These are phyloP conservation scores for Novumbra hubbsi DNA, from an alignment of 2,797 vertebrate species.

Conservation along the genomic window DNA sequence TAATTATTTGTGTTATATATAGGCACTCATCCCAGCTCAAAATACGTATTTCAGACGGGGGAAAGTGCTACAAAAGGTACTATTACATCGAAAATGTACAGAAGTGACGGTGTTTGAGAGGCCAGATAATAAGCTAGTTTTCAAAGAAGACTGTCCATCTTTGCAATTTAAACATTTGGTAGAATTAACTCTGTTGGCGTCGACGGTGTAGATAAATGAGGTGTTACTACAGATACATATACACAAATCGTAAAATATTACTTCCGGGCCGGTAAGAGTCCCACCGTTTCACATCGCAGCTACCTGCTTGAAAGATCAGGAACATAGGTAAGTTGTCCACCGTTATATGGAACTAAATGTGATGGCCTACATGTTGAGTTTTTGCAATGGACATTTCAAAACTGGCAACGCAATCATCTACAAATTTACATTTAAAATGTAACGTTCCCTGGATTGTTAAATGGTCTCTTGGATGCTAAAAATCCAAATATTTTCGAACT, in stretches of 20 bases:
- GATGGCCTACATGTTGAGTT: not conserved
- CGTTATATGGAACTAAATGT: conserved; percentile 2
- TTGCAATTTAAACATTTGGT: conserved; percentile 37
- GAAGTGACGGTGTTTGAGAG: conserved; percentile 28
- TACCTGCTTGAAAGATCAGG: conserved; percentile 4
- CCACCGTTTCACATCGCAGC: not conserved
- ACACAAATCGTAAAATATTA: not conserved
- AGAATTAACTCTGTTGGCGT: conserved; percentile 38
- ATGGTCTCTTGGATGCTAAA: not conserved
- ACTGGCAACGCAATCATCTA: not conserved
- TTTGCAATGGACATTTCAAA: not conserved
- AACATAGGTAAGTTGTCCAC: conserved; percentile 7
- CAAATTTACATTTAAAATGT: not conserved
- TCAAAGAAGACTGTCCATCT: conserved; percentile 19
- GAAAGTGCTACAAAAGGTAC: conserved; percentile 34
- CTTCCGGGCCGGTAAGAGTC: not conserved
- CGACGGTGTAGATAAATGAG: conserved; percentile 36
- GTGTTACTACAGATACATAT: not conserved
- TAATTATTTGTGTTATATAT: not conserved
- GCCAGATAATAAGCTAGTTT: not conserved
- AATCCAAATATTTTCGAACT: not conserved
- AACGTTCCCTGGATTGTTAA: not conserved
- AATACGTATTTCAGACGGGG: not conserved
- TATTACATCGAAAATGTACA: conserved; percentile 35
- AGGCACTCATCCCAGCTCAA: not conserved